A percentile compares a stretch with the other conserved stretches of the same genome.
Evolutionary conservation across 1,140 invertebrate species (phyloP).

Genomic region (Neotoxoptera formosana): DNA sequence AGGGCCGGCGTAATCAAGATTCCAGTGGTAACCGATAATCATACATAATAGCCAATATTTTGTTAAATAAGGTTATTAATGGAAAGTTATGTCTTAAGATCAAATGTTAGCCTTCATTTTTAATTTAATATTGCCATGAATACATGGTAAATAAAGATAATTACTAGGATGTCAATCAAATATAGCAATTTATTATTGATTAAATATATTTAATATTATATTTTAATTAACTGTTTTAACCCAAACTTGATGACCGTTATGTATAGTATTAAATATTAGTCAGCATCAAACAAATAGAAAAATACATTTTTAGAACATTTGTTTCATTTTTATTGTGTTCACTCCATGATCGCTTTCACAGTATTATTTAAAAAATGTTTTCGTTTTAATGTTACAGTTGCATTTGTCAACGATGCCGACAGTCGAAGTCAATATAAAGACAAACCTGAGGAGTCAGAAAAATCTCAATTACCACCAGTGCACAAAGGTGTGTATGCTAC

Average conservation of each 20-base stretch:
- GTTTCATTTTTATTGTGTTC: neutral
- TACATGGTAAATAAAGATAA: neutral
- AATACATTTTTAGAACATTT: neutral
- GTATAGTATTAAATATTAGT: neutral
- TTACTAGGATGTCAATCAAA: neutral
- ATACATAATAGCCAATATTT: neutral
- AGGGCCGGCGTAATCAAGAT: neutral
- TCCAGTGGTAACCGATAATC: neutral
- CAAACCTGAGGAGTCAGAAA: neutral
- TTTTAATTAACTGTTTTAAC: neutral
- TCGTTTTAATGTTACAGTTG: constrained; percentile 11
- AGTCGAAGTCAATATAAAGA: constrained; percentile 5
- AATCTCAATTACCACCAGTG: neutral
- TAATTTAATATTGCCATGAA: neutral
- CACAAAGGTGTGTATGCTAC: neutral
- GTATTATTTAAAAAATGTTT: neutral
- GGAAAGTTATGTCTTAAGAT: neutral
- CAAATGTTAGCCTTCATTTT: neutral
- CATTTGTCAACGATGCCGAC: neutral
- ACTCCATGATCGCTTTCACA: neutral
- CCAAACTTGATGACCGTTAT: neutral
- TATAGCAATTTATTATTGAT: neutral
- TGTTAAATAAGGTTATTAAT: neutral
- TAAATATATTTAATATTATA: too few relatives aligned
- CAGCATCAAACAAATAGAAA: neutral